These are phyloP conservation scores for Meteorus cinctellus DNA, from an alignment of 2,888 invertebrate genomes.

Conservation along the genomic window DNA sequence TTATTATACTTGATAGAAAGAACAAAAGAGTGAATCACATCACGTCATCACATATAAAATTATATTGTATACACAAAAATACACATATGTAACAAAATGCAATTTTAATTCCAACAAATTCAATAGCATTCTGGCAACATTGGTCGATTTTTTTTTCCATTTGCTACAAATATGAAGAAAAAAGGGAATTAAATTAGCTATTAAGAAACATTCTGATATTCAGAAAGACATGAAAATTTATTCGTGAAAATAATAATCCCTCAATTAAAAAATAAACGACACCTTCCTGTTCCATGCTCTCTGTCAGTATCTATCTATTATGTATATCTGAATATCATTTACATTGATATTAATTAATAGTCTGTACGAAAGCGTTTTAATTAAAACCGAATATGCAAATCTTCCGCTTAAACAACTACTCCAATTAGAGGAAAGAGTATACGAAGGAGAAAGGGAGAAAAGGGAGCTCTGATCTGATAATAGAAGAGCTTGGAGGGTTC, in stretches of 20 bases:
- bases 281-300: neutral
- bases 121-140: neutral
- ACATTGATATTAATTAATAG: constrained; percentile 21
- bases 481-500: neutral
- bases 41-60: neutral
- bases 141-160: neutral
- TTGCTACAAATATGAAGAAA: neutral
- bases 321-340: constrained; percentile 25
- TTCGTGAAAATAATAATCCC: neutral
- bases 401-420: constrained; percentile 22
- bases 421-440: constrained; percentile 8
- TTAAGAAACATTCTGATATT: constrained; percentile 17
- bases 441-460: neutral
- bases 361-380: constrained; percentile 13
- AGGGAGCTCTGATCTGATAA: neutral
- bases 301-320: constrained; percentile 4
- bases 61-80: neutral
- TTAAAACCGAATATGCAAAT: constrained; percentile 10
- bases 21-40: neutral
- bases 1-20: neutral
- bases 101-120: neutral
- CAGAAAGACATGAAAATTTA: constrained; percentile 7
- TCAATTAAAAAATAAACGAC: neutral
- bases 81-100: neutral
- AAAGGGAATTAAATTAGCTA: neutral